Percentiles rank a stretch among this genome's conserved stretches.
Conservation (phyloP, 2,797 vertebrate genomes). For the Melopsittacus undulatus region DNA sequence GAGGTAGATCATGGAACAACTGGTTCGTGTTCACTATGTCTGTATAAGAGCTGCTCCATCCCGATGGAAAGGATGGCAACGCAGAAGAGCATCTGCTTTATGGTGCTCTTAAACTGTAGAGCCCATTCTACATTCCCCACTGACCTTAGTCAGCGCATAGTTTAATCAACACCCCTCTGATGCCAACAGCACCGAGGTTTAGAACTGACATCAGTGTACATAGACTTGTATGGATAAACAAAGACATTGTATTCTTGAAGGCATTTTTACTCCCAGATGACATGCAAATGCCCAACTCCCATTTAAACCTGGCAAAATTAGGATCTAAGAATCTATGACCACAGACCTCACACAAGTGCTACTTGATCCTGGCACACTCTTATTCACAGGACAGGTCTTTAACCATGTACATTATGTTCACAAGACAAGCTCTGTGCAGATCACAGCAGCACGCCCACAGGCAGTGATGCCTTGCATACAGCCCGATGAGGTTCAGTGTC, state of each 20-base stretch:
- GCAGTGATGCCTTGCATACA: not conserved
- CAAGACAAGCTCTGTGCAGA: not conserved
- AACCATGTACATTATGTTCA: not conserved
- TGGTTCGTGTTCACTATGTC: not conserved
- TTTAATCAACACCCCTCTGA: not conserved
- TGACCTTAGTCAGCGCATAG: not conserved
- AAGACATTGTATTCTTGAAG: not conserved
- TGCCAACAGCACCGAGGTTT: not conserved
- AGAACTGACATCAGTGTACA: rapidly evolving
- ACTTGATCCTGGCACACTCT: not conserved
- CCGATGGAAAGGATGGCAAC: not conserved
- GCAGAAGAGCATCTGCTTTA: not conserved
- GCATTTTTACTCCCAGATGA: not conserved
- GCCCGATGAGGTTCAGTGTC: not conserved
- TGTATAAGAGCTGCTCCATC: not conserved
- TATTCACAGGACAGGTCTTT: not conserved
- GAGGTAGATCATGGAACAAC: not conserved
- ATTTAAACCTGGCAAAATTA: not conserved
- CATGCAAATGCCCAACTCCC: not conserved
- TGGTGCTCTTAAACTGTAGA: not conserved
- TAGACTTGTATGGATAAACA: not conserved
- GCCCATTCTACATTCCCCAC: not conserved
- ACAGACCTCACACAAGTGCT: not conserved
- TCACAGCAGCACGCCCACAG: not conserved
- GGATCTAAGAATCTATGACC: not conserved